Base-by-base conservation (phyloP, 2,113 vertebrate species). In the Petrocephalus zakoni region DNA sequence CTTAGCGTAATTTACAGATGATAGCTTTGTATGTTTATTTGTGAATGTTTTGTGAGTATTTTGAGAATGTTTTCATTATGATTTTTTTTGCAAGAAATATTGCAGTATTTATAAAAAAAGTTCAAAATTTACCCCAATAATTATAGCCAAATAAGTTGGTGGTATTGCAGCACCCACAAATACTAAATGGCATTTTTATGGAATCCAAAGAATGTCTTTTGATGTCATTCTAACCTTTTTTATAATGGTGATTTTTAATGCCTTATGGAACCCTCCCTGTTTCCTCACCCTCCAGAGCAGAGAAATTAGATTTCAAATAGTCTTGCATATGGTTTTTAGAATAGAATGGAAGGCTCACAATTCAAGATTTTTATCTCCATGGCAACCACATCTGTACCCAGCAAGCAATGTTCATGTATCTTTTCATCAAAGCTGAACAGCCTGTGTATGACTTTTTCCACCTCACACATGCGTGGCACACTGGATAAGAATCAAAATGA, bases 291-390 rank as follows among this genome's bases (percentile, higher is more conserved):
- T 75, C 11, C 53, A 42, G 46, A 56, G 53, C 75, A 92, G 90
- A 93, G 22, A 90, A 95, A 75, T 91, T 72, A 88, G 90, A 91
- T 90, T 75, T 89, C 92, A 88, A 90, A 89, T 93, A 85, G 58
- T 91, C 92, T 85, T 87, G 78, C 83, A 92, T 94, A 91, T 93
- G 49, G 90, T 89, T 90, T 91, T 90, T 21, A 90, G 91, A 92
- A 94, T 92, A 64, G 56, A 56, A 95, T 94, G 92, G 93, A 92
- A 91, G 88, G 91, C 91, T 92, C 90, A 49, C 25, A 53, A 55
- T 81, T 88, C 89, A 93, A 90, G 94, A 94, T 91, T 75, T 91
- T 90, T 88, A 58, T 94, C 87, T 89, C 93, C 93, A 95, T 90
- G 88, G 94, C 90, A 95, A 94, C 91, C 21, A 87, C 89, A 72